These are phyloP conservation scores for Netelia virgata DNA, from an alignment of 2,888 invertebrate species.

Conservation along the genomic window DNA sequence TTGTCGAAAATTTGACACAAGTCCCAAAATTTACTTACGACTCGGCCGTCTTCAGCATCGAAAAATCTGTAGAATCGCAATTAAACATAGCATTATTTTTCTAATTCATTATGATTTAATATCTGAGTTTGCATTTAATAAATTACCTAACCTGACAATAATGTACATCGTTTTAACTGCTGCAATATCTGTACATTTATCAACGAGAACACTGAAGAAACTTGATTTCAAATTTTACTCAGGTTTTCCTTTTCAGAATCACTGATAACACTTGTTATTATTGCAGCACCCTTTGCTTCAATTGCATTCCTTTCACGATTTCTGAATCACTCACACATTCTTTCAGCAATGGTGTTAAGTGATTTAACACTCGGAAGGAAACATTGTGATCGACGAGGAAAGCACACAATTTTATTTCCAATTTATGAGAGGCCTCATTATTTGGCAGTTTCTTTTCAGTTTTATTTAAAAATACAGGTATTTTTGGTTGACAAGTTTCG, in stretches of 20 bases:
- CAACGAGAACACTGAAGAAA: constrained; percentile 70
- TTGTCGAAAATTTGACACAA: constrained; percentile 61
- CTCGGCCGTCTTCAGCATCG: constrained; percentile 17
- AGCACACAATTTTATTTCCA: constrained; percentile 32
- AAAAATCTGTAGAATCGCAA: constrained; percentile 18
- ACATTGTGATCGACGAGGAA: constrained; percentile 52
- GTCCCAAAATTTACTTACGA: constrained; percentile 66
- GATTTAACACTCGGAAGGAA: constrained; percentile 34
- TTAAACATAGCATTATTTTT: neutral
- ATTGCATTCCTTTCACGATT: constrained; percentile 69
- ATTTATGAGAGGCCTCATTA: constrained; percentile 3
- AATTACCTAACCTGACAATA: constrained; percentile 63
- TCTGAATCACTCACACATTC: constrained; percentile 71
- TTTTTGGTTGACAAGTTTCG: neutral
- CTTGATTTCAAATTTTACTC: constrained; percentile 64
- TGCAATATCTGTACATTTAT: constrained; percentile 71
- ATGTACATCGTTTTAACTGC: constrained; percentile 62
- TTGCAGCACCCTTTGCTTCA: constrained; percentile 69
- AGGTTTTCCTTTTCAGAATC: constrained; percentile 68
- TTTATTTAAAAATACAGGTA: constrained; percentile 8
- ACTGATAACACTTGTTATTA: constrained; percentile 73
- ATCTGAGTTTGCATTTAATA: constrained; percentile 7
- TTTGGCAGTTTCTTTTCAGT: neutral
- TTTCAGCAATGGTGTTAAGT: constrained; percentile 67
- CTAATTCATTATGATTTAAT: neutral